These are phyloP conservation scores for Piprites chloris DNA, from an alignment of 2,113 vertebrate genomes.

Conservation along the genomic window DNA sequence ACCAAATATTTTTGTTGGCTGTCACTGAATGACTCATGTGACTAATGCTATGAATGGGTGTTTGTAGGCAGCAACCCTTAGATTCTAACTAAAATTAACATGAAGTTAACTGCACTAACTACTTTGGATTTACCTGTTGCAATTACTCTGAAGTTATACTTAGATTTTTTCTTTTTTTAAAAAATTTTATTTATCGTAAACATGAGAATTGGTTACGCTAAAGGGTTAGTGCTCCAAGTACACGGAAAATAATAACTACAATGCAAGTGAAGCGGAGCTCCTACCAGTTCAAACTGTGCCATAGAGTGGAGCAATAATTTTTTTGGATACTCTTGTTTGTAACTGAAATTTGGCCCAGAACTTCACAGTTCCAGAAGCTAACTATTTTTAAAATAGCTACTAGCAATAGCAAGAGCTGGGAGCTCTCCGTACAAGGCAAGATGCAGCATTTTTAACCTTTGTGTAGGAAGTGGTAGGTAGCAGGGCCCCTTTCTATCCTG, in stretches of 20 bases:
- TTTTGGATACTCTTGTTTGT: not conserved
- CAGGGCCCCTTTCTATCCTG: not conserved
- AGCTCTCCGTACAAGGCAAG: not conserved
- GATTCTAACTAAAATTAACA: conserved; percentile 21
- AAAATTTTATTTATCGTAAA: not conserved
- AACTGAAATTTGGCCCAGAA: not conserved
- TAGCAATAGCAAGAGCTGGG: not conserved
- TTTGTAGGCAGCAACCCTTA: conserved; percentile 10
- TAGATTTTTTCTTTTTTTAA: not conserved
- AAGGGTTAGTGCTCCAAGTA: not conserved
- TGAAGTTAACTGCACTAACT: conserved; percentile 11
- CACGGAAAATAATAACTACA: not conserved
- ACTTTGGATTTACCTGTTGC: conserved; percentile 26
- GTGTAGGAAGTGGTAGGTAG: not conserved
- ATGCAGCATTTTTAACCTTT: not conserved
- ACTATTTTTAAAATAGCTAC: not conserved
- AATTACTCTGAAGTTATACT: conserved; percentile 38
- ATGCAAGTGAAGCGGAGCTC: not conserved
- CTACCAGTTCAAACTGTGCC: not conserved
- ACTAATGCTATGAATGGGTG: not conserved
- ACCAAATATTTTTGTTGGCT: conserved; percentile 58
- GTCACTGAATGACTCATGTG: conserved; percentile 24
- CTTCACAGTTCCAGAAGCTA: not conserved
- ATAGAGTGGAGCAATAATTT: not conserved
- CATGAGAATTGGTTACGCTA: not conserved